Conservation (phyloP, 2,113 vertebrate species). For the Martes martes region DNA sequence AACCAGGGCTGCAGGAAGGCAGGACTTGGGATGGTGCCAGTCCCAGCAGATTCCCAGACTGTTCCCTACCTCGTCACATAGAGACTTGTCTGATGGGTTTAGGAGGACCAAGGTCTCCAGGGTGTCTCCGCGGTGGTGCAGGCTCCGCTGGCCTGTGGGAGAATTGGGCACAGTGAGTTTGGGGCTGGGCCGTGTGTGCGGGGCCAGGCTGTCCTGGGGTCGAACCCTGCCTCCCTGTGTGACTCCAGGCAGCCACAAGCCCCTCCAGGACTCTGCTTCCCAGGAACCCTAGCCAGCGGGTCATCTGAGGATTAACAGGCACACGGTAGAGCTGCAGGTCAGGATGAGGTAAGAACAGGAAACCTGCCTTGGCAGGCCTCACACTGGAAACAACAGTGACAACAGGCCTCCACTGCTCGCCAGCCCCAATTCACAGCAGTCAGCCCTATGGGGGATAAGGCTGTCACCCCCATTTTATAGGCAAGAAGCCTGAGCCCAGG, state of each 20-base stretch:
- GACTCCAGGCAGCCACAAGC: not conserved
- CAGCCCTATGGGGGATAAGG: not conserved
- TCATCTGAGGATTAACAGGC: not conserved
- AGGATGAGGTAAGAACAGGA: not conserved
- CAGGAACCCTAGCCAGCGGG: not conserved
- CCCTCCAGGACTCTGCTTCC: not conserved
- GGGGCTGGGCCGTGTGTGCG: not conserved
- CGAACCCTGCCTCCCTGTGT: not conserved
- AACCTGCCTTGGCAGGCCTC: not conserved
- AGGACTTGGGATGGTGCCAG: fast-evolving
- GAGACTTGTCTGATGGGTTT: constrained; percentile 89
- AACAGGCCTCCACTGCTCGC: not conserved
- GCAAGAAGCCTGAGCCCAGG: not conserved
- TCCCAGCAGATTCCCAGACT: not conserved
- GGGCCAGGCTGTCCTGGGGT: not conserved
- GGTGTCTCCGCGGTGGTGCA: constrained; percentile 90
- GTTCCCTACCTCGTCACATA: constrained; percentile 90
- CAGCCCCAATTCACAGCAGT: not conserved
- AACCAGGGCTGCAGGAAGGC: not conserved
- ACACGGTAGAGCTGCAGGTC: fast-evolving
- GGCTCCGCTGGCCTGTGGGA: constrained; percentile 89
- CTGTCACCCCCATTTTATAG: not conserved
- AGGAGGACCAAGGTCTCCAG: constrained; percentile 92
- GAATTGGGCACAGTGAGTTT: not conserved
- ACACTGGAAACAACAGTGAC: not conserved